Percentiles rank a stretch among this genome's conserved stretches.
phyloP scores from a whole-genome alignment of 2,888 invertebrate genomes.

The Sycophila texana region DNA sequence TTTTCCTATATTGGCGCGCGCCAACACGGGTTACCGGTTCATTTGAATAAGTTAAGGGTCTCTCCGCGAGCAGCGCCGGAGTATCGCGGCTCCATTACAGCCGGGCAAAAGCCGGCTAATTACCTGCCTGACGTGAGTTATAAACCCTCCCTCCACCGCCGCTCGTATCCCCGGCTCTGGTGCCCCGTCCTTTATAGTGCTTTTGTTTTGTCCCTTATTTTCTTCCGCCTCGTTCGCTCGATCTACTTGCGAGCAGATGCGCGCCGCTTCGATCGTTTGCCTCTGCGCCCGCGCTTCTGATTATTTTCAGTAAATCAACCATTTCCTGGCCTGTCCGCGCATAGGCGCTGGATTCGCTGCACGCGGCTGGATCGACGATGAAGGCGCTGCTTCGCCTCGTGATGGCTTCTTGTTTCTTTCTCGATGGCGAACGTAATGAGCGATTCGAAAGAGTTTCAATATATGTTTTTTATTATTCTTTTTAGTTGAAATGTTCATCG shows the following conservation, averaged over 20 bases:
- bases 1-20: slow-evolving; percentile 75
- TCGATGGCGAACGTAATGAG: too few species aligned
- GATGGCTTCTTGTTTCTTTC: too few species aligned
- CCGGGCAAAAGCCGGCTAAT: slow-evolving; percentile 74
- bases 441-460: too few species aligned
- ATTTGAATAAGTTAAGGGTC: slow-evolving; percentile 76
- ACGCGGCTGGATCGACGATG: too few species aligned
- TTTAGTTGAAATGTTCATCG: too few species aligned
- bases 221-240: slow-evolving; percentile 43
- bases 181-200: slow-evolving; percentile 45
- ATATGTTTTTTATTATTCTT: too few species aligned
- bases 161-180: slow-evolving; percentile 53
- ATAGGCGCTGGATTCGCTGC: not conserved
- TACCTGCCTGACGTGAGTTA: slow-evolving; percentile 76
- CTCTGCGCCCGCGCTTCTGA: slow-evolving; percentile 41
- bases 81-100: slow-evolving; percentile 73
- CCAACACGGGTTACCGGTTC: slow-evolving; percentile 75
- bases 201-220: slow-evolving; percentile 54
- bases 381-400: too few species aligned
- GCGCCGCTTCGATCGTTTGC: slow-evolving; percentile 4
- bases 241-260: slow-evolving; percentile 28
- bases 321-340: slow-evolving; percentile 45
- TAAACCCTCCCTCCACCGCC: slow-evolving; percentile 67
- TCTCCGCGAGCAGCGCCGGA: slow-evolving; percentile 53
- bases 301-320: slow-evolving; percentile 56